Evolutionary conservation across 2,888 invertebrate genomes (phyloP), one percentile per base, ranked within the genome.

Genomic region (Ectemnius lituratus): DNA sequence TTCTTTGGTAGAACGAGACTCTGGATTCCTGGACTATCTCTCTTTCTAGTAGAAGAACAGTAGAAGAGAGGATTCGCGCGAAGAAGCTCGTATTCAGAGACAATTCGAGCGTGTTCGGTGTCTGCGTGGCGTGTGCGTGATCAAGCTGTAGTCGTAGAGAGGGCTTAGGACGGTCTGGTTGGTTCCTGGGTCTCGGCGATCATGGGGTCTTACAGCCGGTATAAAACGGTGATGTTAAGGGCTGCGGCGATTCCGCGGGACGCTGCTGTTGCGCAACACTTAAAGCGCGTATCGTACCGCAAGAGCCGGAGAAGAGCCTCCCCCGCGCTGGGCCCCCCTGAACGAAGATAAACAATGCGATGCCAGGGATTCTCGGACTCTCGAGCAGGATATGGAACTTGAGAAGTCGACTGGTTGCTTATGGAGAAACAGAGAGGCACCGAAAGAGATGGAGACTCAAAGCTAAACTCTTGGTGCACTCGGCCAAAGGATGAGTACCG

Each of bases 311-410:
- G n/a, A 52, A 14, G 49, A n/a, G 46, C 46, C 14, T 61, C 27
- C 70, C 67, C 18, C 66, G 67, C 59, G 56, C 45, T 23, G 67
- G 56, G 63, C 81, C 59, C 72, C 75, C 76, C 49, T 28, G 56
- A 76, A 75, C 82, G 73, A 80, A 81, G 82, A 83, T 81, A 85
- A 85, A 86, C 85, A 86, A 86, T 85, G 71, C 79, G 37, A 37
- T 37, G 70, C 65, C 76, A 79, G 78, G 71, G 81, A 81, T 83
- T 74, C 83, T 80, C 82, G 78, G 80, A 71, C 67, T 70, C 81
- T 81, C 79, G 85, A 89, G 86, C 90, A 90, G 90, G 90, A 90
- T 89, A 87, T 88, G 90, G 87, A 90, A 83, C 83, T 80, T 81
- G 83, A 83, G 83, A 83, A 83, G 81, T 81, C 83, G 76, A 66